Percentiles rank a stretch among this genome's conserved stretches.
phyloP scores from a whole-genome alignment of 2,113 vertebrate species.

The Otocyon megalotis region DNA sequence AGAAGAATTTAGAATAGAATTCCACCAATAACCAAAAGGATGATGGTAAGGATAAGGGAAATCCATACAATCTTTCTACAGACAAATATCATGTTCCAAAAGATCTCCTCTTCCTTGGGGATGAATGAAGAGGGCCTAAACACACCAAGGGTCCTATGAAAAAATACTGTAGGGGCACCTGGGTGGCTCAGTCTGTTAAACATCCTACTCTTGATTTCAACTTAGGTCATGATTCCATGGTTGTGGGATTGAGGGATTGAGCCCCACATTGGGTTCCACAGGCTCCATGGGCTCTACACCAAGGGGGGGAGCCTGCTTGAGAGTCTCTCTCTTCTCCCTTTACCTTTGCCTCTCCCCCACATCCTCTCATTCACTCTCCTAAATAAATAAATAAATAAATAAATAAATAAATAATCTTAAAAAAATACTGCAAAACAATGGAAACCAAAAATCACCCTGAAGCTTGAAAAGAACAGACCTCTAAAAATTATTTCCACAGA shows the following conservation, averaged over 20 bases:
- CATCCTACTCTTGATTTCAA: too few relatives aligned
- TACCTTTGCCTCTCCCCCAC: background rate
- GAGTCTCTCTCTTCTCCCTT: background rate
- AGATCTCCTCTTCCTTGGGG: background rate
- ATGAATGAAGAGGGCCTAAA: background rate
- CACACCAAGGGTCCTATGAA: background rate
- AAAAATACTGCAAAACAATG: background rate
- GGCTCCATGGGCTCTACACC: too few relatives aligned
- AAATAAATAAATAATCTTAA: background rate
- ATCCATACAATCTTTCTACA: background rate
- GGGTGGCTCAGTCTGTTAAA: background rate
- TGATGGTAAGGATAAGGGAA: background rate
- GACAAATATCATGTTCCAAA: background rate
- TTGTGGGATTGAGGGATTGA: too few relatives aligned
- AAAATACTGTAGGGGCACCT: background rate
- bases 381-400: background rate
- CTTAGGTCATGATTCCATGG: too few relatives aligned
- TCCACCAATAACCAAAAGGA: background rate
- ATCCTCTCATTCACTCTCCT: background rate
- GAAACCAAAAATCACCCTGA: background rate
- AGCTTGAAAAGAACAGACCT: constrained; percentile 17
- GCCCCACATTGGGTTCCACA: too few relatives aligned
- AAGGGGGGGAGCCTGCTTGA: background rate
- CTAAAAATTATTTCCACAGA: background rate
- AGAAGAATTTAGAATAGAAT: constrained; percentile 35